phyloP scores from a whole-genome alignment of 1,140 invertebrate species.

The Andrena cerasifolii region DNA sequence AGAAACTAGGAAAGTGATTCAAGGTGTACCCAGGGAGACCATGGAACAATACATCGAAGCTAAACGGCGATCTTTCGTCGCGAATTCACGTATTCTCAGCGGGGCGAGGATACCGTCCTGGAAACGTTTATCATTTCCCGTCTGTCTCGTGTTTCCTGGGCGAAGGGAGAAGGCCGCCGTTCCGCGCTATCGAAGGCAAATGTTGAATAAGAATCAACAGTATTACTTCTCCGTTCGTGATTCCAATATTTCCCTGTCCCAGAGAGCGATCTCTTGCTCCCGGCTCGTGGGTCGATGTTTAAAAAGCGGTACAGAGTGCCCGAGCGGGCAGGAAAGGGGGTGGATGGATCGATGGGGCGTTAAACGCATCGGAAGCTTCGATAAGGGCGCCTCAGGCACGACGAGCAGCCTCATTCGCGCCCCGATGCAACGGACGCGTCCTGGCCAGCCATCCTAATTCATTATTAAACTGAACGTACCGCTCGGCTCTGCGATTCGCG shows the following conservation, averaged over 20 bases:
- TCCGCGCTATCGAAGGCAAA: background rate
- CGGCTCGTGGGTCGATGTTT: conserved; percentile 34
- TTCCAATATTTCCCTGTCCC: conserved; percentile 20
- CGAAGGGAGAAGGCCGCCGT: background rate
- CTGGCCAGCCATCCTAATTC: too few species aligned
- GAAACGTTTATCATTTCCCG: conserved; percentile 24
- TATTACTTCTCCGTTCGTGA: conserved; percentile 4
- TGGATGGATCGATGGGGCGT: background rate
- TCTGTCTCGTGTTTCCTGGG: conserved; percentile 1
- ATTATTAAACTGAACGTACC: too few species aligned
- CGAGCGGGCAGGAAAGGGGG: background rate
- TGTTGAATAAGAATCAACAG: conserved; percentile 36
- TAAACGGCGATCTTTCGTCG: conserved; percentile 10
- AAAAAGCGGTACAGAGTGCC: conserved; percentile 11
- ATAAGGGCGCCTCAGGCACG: background rate
- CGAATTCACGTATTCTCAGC: conserved; percentile 17
- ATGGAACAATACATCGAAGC: background rate
- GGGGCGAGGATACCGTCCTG: background rate
- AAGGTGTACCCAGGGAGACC: too few species aligned
- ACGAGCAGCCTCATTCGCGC: too few species aligned
- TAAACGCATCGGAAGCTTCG: background rate
- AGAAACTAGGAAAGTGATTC: background rate
- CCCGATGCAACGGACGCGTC: too few species aligned
- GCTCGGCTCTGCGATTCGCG: too few species aligned
- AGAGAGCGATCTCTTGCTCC: too few species aligned